Percentiles rank a stretch among this genome's conserved stretches.
phyloP scores from a whole-genome alignment of 2,888 invertebrate genomes.

The Archaeoteleia sp. region DNA sequence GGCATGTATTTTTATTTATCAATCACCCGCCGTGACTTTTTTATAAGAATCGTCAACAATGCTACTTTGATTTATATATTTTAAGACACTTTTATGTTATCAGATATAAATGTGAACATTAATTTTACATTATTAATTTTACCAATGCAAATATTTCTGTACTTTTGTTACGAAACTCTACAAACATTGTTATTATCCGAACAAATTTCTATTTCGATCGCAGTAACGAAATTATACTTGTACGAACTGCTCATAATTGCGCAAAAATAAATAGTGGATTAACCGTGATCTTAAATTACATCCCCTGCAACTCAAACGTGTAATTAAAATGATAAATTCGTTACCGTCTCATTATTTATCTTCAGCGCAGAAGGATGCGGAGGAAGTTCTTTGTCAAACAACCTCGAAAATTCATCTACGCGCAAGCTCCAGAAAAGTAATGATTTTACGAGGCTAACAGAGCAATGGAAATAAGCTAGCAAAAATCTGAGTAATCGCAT shows the following conservation, averaged over 20 bases:
- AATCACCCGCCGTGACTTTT: neutral
- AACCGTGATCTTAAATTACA: constrained; percentile 14
- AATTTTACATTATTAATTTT: too few relatives aligned
- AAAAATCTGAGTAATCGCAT: neutral
- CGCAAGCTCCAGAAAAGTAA: neutral
- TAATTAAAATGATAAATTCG: constrained; percentile 27
- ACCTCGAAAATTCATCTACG: neutral
- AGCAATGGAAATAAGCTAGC: neutral
- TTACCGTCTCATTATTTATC: constrained; percentile 15
- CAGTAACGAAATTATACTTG: neutral
- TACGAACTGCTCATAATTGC: neutral
- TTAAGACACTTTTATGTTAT: too few relatives aligned
- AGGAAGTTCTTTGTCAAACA: neutral
- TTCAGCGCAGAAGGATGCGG: neutral
- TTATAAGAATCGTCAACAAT: neutral
- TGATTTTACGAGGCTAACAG: neutral
- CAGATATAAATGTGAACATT: too few relatives aligned
- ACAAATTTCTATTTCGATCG: neutral
- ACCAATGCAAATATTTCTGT: too few relatives aligned
- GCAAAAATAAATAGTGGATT: constrained; percentile 12
- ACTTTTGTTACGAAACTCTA: too few relatives aligned
- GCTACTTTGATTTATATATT: too few relatives aligned
- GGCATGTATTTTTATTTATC: neutral
- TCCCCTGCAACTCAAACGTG: neutral
- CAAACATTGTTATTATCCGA: too few relatives aligned